Base-by-base conservation (phyloP, 2,113 vertebrate genomes). In the Suncus etruscus region DNA sequence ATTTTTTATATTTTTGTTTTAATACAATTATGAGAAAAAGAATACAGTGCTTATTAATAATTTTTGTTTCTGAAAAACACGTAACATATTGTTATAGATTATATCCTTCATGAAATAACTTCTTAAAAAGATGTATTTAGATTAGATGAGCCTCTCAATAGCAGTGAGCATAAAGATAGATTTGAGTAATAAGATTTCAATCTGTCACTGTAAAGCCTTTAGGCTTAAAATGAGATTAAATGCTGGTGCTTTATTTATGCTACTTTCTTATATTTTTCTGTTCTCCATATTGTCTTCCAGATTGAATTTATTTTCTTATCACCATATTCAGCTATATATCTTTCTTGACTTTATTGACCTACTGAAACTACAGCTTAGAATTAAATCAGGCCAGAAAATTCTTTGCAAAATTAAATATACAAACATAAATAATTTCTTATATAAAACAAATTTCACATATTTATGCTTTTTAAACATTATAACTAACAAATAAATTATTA, bases 111-210 rank as follows among this genome's bases (percentile, higher is more conserved):
- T 16, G 3, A 85, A 85, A 82, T 88, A 11, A 6, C 14, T 82
- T 81, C 47, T 87, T 58, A 48, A 83, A 86, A 87, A n/a, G 7
- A 93, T 66, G 3, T 51, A 85, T 80, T 88, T 76, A 85, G 83
- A 72, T 72, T 83, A 73, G 66, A 68, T 65, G 15, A 82, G 27
- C 77, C 29, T 68, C 32, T 74, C 10, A 72, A 90, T 2, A 1
- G 27, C 76, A 2, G 12, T 70, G 9, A 86, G 18, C 48, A 20
- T 83, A 86, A 86, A 2, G 11, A 66, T 22, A 70, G 15, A 25
- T 12, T 18, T 65, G 48, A 70, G 2, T 29, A 78, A 77, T 70
- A 87, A 76, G 39, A 90, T 81, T 76, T 50, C 68, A 74, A 58
- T 76, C 32, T 70, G 29, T 83, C 58, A 2, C 25, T 15, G 31